Conservation (phyloP, 2,888 invertebrate species). For the Acleris literana region DNA sequence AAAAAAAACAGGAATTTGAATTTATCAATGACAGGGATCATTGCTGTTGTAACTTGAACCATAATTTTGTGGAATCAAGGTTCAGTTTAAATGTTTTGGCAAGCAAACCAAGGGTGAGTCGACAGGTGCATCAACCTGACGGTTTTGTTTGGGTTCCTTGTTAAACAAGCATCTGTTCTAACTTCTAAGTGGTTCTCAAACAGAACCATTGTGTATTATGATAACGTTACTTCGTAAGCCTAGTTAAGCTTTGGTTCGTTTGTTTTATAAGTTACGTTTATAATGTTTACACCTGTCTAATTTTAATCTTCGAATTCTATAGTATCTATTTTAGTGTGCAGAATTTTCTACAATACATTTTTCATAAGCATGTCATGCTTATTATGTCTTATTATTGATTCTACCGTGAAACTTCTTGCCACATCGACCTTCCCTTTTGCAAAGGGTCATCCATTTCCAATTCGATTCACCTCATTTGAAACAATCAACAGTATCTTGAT, state of each 20-base stretch:
- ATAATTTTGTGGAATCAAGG: not conserved
- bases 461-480: conserved; percentile 21
- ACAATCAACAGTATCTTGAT: conserved; percentile 18
- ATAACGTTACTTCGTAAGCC: not conserved
- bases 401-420: conserved; percentile 9
- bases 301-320: no score
- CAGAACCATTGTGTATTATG: not conserved
- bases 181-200: conserved; percentile 18
- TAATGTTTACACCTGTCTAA: no score
- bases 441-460: conserved; percentile 8
- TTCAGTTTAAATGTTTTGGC: not conserved
- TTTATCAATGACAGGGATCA: not conserved
- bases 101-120: not conserved
- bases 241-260: not conserved
- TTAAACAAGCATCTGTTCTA: conserved; percentile 27
- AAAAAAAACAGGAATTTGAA: conserved; percentile 7
- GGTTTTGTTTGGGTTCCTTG: conserved; percentile 18
- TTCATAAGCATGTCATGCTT: no score
- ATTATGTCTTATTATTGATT: not conserved
- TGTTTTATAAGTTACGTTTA: not conserved
- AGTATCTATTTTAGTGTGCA: no score
- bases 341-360: no score
- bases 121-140: conserved; percentile 32
- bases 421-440: conserved; percentile 15
- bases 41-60: conserved; percentile 5